Evolutionary conservation across 2,888 invertebrate genomes (phyloP), one percentile per base, ranked within the genome.

Genomic region (Scaptomyza tumidula): DNA sequence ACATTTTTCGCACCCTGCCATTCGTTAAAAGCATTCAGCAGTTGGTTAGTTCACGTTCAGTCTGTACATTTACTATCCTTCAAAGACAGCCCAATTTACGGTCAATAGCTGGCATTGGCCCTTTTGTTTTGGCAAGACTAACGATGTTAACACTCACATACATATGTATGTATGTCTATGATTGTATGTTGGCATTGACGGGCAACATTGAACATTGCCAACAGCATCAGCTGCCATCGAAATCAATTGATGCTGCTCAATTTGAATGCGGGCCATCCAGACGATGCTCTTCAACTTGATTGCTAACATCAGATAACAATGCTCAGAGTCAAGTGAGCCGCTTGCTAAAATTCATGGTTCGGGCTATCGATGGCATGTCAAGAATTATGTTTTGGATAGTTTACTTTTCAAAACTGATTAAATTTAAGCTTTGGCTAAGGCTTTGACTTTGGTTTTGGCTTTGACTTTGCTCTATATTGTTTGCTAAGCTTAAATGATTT

Each of bases 261-360:
- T 57, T 64, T 57, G 39, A 48, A 74, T 74, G 74, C 71, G 70
- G 73, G 71, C 55, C 52, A 44, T n/a, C 19, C 62, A 59, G 67
- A 57, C 35, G 52, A n/a, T 31, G 9, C 19, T 6, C 14, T 11
- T 0, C 31, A 16, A 49, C 37, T 60, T 43, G 53, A 65, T 58
- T 62, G 74, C 37, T 11, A 14, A 54, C 68, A 60, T 56, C 19
- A 55, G 57, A 72, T 67, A 67, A 67, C 67, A 61, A 57, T 61
- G 19, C 41, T 16, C 3, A 52, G 50, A 43, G 29, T 35, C 48
- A 49, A 57, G 14, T 44, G 43, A 52, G 35, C 41, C 54, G 58
- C 35, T 52, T 41, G 41, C 50, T 43, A 16, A 33, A 39, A 55
- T 39, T 61, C 48, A 50, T 48, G 55, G 58, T 27, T 57, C 16